Evolutionary conservation across 2,113 vertebrate species (phyloP), one percentile per base, ranked within the genome.

Genomic region (Alethe diademata): DNA sequence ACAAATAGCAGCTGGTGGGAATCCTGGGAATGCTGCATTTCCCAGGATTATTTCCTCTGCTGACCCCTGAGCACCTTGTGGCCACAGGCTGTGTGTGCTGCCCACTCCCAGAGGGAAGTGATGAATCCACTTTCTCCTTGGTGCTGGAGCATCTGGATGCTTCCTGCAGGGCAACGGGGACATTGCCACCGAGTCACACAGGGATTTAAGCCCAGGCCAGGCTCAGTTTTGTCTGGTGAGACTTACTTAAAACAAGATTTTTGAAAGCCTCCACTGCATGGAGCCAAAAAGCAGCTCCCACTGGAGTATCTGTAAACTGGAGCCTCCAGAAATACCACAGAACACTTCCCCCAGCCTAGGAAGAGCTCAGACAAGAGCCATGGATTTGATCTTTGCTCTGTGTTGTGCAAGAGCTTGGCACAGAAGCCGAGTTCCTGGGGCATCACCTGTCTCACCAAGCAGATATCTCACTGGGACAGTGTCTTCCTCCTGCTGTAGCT

Each of bases 101-200:
- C 66, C 33, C 3, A 5, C n/a, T 79, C 29, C 79, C 12, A 6
- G 12, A 0, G 36, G 84, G 19, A 72, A 73, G 60, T 22, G 47
- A 31, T 23, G 38, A 2, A 47, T 48, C 45, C 2, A 2, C 8
- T 36, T 40, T 43, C 43, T 45, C 50, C 43, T 43, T 9, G 25
- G 38, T 23, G 61, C 78, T 74, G 65, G 56, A 53, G 45, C 9
- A 16, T 20, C 61, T 45, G 25, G 48, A 22, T 64, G 64, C 31
- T 81, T 80, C 60, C 58, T 75, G 38, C 35, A 20, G 14, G n/a
- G 22, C 0, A 4, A 12, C 25, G 43, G 61, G n/a, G n/a, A 53
- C 4, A 1, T 14, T 51, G 36, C 54, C 60, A 58, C 40, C 0
- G 0, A 23, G 47, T 29, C 26, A 14, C 9, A 3, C 0, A 0